phyloP scores from a whole-genome alignment of 2,888 invertebrate species.

The Bimastos eiseni region DNA sequence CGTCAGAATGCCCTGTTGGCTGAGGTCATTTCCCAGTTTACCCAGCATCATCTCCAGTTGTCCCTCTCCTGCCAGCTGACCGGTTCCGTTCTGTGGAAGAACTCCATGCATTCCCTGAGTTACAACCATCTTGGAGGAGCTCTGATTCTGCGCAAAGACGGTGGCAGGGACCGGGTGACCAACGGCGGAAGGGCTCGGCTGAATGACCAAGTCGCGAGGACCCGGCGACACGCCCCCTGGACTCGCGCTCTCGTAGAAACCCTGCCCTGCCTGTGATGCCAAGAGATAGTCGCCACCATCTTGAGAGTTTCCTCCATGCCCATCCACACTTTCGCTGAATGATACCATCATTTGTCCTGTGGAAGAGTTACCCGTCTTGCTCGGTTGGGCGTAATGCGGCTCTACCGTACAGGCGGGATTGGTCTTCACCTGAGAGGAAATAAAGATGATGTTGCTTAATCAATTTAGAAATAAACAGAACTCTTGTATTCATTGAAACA shows the following conservation, averaged over 20 bases:
- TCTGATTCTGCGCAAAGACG: background rate
- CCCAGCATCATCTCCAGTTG: slow-evolving; percentile 85
- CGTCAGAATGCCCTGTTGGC: slow-evolving; percentile 95
- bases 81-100: background rate
- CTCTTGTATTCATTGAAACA: background rate
- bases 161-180: slow-evolving; percentile 3
- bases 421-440: background rate
- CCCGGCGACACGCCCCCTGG: background rate
- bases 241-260: background rate
- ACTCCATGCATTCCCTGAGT: slow-evolving; percentile 18
- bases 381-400: background rate
- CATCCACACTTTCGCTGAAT: background rate
- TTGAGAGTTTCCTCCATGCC: background rate
- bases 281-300: background rate
- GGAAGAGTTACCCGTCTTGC: background rate
- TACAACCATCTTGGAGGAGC: slow-evolving; percentile 4
- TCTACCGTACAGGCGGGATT: background rate
- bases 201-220: background rate
- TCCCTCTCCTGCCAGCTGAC: background rate
- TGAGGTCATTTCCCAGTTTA: slow-evolving; percentile 88
- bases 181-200: background rate
- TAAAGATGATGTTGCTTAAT: background rate
- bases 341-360: background rate
- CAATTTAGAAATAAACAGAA: background rate
- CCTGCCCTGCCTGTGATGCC: background rate